Conservation (phyloP, 1,140 invertebrate genomes). For the Bombus sibiricus region DNA sequence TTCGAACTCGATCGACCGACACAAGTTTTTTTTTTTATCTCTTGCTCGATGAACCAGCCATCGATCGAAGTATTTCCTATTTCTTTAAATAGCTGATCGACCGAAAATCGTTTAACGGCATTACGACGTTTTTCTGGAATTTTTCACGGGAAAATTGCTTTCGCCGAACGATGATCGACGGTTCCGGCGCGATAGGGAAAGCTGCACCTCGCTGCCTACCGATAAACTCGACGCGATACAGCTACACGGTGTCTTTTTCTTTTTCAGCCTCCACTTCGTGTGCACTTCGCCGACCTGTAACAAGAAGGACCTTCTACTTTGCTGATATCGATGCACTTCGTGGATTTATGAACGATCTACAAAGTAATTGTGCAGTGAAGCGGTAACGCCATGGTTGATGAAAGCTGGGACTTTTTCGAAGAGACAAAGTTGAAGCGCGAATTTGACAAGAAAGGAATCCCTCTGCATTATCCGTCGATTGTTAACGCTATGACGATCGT, state of each 20-base stretch:
- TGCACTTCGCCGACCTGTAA: neutral
- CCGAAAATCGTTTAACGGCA: neutral
- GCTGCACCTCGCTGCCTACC: neutral
- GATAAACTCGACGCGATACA: constrained; percentile 13
- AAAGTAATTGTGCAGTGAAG: neutral
- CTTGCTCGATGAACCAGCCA: too few species aligned
- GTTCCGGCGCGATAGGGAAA: neutral
- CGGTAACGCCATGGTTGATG: neutral
- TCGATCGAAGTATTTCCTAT: neutral
- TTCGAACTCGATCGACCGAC: neutral
- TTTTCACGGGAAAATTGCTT: constrained; percentile 25
- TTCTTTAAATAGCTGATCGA: neutral
- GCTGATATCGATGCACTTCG: neutral
- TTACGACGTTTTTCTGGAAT: neutral
- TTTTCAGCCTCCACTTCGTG: neutral
- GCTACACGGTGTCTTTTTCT: neutral
- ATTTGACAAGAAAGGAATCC: neutral
- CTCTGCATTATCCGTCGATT: neutral
- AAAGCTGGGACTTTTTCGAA: neutral
- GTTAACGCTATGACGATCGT: neutral
- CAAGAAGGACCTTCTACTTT: neutral
- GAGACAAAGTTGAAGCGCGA: neutral
- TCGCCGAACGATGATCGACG: constrained; percentile 5
- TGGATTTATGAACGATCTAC: neutral
- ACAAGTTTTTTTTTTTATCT: neutral